Conservation (phyloP, 2,888 invertebrate genomes). For the Belgica antarctica region DNA sequence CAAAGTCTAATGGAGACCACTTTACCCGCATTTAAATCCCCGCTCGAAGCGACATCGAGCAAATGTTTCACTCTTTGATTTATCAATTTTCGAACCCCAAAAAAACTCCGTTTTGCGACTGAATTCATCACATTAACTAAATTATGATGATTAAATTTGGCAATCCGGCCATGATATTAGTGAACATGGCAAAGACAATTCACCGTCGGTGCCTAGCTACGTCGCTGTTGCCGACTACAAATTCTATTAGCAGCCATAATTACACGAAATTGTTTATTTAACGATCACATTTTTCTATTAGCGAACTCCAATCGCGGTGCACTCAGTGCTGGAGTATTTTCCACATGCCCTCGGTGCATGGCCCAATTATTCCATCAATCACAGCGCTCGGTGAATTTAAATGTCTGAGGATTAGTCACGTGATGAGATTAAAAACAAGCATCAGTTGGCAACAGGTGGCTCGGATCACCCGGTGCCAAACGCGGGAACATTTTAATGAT, state of each 20-base stretch:
- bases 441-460: background rate
- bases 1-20: background rate
- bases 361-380: background rate
- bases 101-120: background rate
- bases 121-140: constrained; percentile 10
- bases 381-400: background rate
- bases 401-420: background rate
- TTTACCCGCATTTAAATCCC: background rate
- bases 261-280: background rate
- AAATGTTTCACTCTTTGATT: constrained; percentile 1
- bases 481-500: background rate
- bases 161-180: background rate
- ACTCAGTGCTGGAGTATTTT: too few relatives aligned
- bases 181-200: background rate
- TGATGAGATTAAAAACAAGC: constrained; percentile 9
- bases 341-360: background rate
- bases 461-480: background rate
- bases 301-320: background rate
- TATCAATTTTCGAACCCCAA: constrained; percentile 22
- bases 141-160: constrained; percentile 24
- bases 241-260: background rate
- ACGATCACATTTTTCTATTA: background rate
- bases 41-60: constrained; percentile 11
- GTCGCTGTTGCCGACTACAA: background rate
- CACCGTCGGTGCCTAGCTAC: background rate